Evolutionary conservation across 2,797 vertebrate genomes (phyloP), one percentile per base, ranked within the genome.

Genomic region (Pristis pectinata): DNA sequence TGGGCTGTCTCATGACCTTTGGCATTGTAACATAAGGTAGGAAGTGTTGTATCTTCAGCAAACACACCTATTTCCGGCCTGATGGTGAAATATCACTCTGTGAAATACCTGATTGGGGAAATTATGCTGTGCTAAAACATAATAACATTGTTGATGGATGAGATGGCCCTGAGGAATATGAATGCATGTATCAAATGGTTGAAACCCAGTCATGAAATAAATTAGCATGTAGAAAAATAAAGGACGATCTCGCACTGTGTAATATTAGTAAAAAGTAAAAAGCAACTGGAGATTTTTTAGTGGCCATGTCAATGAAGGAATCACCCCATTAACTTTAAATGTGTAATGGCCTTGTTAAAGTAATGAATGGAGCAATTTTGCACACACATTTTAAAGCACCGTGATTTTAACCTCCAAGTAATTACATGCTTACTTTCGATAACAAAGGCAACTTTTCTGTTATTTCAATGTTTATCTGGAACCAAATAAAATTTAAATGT

Each of bases 391-490:
- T 83, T 53, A 49, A 53, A 49, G 22, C 44, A 49, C 80, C 44
- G 49, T 53, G 22, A 53, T 83, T 83, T 53, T 22, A 83, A 83
- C 80, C 19, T 24, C 80, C 80, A 83, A 83, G 44, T 83, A 83
- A 83, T 53, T 83, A 83, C 22, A 83, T 83, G 80, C 49, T 83
- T 80, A 83, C 41, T 83, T 83, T 44, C 30, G 80, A 83, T 44
- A 83, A 83, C 80, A 83, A 53, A 53, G 44, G 80, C 44, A 30
- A 19, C 7, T 27, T 83, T 83, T 82, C 37, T 83, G 44, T 49
- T 44, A 49, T 83, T 53, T 53, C 8, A 24, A 44, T 80, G 37
- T 80, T 80, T 80, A 80, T 80, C 37, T 80, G 79, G 79, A 80
- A 83, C 19, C 44, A 24, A 83, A 53, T 83, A 44, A 53, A 83